Evolutionary conservation across 2,888 invertebrate genomes (phyloP).

Genomic region (Hypomecis atomaria): DNA sequence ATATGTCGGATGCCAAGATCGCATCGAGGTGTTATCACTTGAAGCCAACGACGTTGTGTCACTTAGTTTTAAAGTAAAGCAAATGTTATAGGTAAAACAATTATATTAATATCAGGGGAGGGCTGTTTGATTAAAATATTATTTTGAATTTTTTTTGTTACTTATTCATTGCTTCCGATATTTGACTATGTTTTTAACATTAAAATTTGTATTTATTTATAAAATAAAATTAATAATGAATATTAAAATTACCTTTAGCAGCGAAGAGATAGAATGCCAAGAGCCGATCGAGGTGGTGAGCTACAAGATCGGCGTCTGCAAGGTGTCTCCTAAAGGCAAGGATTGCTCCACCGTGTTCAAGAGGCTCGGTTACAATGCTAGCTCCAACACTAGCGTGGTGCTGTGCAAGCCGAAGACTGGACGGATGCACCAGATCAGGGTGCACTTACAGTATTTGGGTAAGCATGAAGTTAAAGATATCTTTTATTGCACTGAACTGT

Average conservation of each 20-base stretch:
- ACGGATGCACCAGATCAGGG: slow-evolving; percentile 99
- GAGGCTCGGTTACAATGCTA: slow-evolving; percentile 94
- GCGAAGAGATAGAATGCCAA: slow-evolving; percentile 92
- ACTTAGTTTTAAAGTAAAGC: no score
- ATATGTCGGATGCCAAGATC: no score
- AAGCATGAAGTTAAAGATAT: no score
- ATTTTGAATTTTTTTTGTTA: no score
- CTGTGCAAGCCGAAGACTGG: slow-evolving; percentile 98
- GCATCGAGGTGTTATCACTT: no score
- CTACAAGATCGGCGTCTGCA: slow-evolving; percentile 98
- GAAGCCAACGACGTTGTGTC: no score
- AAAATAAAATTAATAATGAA: not conserved
- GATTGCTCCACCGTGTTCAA: slow-evolving; percentile 96
- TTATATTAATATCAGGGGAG: no score
- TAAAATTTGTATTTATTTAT: not conserved
- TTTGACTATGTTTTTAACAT: no score
- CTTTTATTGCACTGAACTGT: no score
- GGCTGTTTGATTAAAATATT: no score
- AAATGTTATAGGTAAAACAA: no score
- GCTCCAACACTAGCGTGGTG: slow-evolving; percentile 96
- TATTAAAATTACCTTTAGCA: slow-evolving; percentile 56
- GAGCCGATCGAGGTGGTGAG: slow-evolving; percentile 97
- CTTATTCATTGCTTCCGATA: no score
- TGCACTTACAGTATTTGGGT: slow-evolving; percentile 99
- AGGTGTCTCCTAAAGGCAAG: slow-evolving; percentile 96